Conservation (phyloP, 1,140 invertebrate genomes). For the Thaumatotibia leucotreta region DNA sequence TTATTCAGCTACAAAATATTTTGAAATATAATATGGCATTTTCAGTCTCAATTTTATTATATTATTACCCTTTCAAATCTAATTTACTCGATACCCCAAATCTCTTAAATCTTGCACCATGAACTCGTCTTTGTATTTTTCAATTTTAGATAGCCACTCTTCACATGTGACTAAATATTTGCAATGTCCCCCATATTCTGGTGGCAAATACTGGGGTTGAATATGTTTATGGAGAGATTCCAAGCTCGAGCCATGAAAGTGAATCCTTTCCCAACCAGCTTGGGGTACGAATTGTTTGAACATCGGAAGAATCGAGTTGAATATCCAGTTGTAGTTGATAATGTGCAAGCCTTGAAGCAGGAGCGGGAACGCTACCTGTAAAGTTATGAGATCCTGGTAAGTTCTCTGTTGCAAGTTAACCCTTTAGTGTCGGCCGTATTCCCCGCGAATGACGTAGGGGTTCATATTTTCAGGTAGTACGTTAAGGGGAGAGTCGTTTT, state of each 20-base stretch:
- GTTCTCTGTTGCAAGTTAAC: slow-evolving; percentile 13
- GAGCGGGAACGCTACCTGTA: slow-evolving; percentile 20
- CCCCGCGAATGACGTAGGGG: background rate
- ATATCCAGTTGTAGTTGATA: slow-evolving; percentile 18
- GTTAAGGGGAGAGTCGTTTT: no score
- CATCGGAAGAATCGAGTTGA: slow-evolving; percentile 39
- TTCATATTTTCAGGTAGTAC: background rate
- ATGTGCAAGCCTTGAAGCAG: slow-evolving; percentile 15
- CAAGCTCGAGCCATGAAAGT: slow-evolving; percentile 86
- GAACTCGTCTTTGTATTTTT: slow-evolving; percentile 62
- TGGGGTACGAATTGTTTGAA: slow-evolving; percentile 86
- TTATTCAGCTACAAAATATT: background rate
- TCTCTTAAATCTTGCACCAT: slow-evolving; percentile 49
- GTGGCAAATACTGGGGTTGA: slow-evolving; percentile 81
- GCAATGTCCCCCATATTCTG: slow-evolving; percentile 82
- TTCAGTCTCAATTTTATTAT: background rate
- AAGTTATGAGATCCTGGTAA: slow-evolving; percentile 17
- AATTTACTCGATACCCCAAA: slow-evolving; percentile 45
- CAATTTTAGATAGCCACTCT: slow-evolving; percentile 53
- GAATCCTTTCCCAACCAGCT: slow-evolving; percentile 82
- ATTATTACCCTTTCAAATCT: background rate
- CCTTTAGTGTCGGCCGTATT: slow-evolving; percentile 11
- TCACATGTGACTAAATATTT: slow-evolving; percentile 42
- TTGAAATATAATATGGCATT: background rate
- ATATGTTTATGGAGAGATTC: slow-evolving; percentile 86